These are phyloP conservation scores for Phaethon lepturus DNA, from an alignment of 2,113 vertebrate genomes.

Conservation along the genomic window DNA sequence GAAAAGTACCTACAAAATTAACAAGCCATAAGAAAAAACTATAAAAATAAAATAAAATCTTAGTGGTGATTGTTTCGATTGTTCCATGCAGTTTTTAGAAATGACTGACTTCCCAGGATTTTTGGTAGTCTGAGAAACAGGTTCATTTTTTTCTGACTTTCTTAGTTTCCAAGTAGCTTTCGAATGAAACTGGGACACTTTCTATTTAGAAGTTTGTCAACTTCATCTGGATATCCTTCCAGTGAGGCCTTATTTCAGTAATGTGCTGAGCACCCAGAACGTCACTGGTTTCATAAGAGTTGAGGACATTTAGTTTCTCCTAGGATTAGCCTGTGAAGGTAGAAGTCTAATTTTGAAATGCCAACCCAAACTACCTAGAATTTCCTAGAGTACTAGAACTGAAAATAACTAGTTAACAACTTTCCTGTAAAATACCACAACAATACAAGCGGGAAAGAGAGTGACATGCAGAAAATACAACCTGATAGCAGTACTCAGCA, in stretches of 20 bases:
- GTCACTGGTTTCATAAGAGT: background rate
- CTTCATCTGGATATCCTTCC: background rate
- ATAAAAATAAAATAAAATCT: background rate
- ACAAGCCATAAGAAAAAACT: background rate
- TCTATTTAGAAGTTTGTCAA: background rate
- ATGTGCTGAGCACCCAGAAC: background rate
- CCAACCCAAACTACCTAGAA: background rate
- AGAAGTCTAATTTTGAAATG: slow-evolving; percentile 21
- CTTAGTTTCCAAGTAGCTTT: background rate
- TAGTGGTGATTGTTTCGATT: background rate
- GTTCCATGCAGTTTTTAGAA: background rate
- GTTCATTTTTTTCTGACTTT: background rate
- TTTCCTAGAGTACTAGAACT: background rate
- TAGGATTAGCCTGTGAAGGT: background rate
- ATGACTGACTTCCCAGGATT: background rate
- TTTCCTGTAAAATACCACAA: background rate
- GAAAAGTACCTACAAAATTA: background rate
- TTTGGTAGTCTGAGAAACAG: background rate
- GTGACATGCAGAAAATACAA: background rate
- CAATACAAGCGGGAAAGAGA: background rate
- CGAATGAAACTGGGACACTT: background rate
- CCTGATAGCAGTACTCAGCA: background rate
- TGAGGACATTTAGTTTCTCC: background rate
- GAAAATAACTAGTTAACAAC: background rate
- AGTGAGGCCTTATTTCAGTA: background rate